phyloP scores from a whole-genome alignment of 2,797 vertebrate species.

The Aplochiton taeniatus region DNA sequence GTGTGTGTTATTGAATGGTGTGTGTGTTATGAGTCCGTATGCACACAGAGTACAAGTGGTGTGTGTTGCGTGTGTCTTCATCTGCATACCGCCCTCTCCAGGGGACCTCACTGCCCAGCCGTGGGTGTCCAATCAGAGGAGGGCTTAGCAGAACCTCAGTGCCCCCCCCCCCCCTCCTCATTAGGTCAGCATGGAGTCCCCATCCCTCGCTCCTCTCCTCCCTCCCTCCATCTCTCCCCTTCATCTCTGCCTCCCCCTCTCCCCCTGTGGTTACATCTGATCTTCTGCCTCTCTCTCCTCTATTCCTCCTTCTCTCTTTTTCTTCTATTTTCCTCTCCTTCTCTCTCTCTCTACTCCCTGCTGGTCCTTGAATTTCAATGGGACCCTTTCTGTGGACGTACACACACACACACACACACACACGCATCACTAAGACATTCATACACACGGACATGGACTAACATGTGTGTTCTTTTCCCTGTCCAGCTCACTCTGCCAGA shows the following conservation, averaged over 20 bases:
- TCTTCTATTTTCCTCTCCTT: background rate
- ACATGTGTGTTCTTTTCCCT: background rate
- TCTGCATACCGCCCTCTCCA: slow-evolving; percentile 35
- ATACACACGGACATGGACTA: background rate
- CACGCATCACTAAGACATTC: background rate
- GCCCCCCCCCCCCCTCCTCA: slow-evolving; percentile 46
- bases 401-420: background rate
- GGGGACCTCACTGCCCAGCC: slow-evolving; percentile 35
- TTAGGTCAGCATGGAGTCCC: slow-evolving; percentile 47
- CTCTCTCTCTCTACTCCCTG: background rate
- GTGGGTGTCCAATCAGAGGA: slow-evolving; percentile 53
- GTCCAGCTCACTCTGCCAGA: slow-evolving; percentile 17
- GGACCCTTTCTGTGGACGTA: background rate
- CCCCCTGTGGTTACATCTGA: slow-evolving; percentile 18
- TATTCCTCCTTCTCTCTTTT: background rate
- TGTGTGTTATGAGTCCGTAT: slow-evolving; percentile 3
- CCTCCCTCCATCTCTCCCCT: background rate
- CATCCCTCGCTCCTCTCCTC: slow-evolving; percentile 12
- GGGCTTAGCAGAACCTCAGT: slow-evolving; percentile 44
- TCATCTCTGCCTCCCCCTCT: slow-evolving; percentile 11
- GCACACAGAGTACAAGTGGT: background rate
- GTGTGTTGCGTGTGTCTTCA: slow-evolving; percentile 13
- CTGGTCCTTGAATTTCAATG: background rate
- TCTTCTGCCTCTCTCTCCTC: slow-evolving; percentile 3
- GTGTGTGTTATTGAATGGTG: slow-evolving; percentile 56